Conservation (phyloP, 2,113 vertebrate species). For the Rhinolophus ferrumequinum region DNA sequence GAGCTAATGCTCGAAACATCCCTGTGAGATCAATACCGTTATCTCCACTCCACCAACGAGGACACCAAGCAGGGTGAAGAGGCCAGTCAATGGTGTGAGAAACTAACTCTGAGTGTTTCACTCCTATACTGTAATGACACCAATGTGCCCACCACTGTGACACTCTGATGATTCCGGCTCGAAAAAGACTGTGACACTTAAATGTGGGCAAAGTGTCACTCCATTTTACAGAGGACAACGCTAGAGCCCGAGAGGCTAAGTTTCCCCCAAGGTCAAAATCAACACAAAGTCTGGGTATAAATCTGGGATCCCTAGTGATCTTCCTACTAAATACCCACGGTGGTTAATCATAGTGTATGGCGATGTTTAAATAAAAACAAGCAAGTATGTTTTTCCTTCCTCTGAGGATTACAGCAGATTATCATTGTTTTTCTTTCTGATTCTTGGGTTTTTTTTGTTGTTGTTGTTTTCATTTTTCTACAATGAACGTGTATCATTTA, state of each 20-base stretch:
- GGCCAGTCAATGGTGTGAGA: background rate
- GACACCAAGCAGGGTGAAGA: background rate
- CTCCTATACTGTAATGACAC: background rate
- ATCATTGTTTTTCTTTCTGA: background rate
- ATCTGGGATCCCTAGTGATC: background rate
- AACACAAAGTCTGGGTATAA: background rate
- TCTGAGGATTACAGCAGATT: background rate
- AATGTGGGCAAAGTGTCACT: background rate
- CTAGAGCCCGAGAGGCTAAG: background rate
- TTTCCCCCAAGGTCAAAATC: background rate
- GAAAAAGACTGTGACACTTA: background rate
- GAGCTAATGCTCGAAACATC: background rate
- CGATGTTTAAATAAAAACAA: background rate
- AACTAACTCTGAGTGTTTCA: background rate
- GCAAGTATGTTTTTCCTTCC: background rate
- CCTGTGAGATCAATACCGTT: background rate
- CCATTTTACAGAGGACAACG: background rate
- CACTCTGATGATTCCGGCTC: background rate
- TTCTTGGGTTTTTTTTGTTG: background rate
- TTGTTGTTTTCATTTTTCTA: background rate
- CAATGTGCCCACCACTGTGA: background rate
- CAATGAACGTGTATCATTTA: background rate
- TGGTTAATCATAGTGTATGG: background rate
- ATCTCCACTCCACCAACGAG: background rate
- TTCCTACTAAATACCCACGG: background rate